Base-by-base conservation (phyloP, 2,113 vertebrate genomes). In the Seriola aureovittata region DNA sequence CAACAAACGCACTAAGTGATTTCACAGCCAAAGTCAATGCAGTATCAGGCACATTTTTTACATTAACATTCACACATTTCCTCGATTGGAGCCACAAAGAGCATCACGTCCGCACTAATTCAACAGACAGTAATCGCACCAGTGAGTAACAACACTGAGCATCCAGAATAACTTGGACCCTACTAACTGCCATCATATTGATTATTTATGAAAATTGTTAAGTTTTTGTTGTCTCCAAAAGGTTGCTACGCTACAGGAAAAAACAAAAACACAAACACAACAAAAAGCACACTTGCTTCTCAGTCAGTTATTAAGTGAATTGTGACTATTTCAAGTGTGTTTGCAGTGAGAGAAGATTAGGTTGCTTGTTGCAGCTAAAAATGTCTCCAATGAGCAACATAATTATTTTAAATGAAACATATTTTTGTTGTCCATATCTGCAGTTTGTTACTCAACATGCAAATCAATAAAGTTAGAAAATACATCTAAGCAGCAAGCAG, bases 401-500 rank as follows among this genome's bases (percentile, higher is more conserved):
- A 5, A 62, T 23, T 0, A 17, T 63, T 67, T 75, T 5, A 25
- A 25, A 48, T 50, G 3, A 67, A 72, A 12, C 8, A 29, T n/a
- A 17, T 54, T 8, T 44, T 29, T 4, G 8, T 12, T 36, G 19
- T 55, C 17, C 9, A 13, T 58, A 17, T 34, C 34, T 57, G 40
- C 3, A 40, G 32, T 38, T 71, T 60, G 57, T 21, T 10, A 3
- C 54, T 29, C 21, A 48, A 63, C 62, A 70, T 57, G n/a, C 54
- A 57, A 57, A 57, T 23, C 21, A 25, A 5, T 25, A 11, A 25
- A 25, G n/a, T 12, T 23, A 57, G n/a, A 57, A 25, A 23, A 57
- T n/a, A 52, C 17, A 52, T 81, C 46, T 10, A 48, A 60, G 64
- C 54, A 64, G 21, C 8, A 5, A 78, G n/a, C 62, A 57, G 25